Percentiles rank a stretch among this genome's conserved stretches.
phyloP scores from a whole-genome alignment of 2,888 invertebrate genomes.

The Aelia acuminata region DNA sequence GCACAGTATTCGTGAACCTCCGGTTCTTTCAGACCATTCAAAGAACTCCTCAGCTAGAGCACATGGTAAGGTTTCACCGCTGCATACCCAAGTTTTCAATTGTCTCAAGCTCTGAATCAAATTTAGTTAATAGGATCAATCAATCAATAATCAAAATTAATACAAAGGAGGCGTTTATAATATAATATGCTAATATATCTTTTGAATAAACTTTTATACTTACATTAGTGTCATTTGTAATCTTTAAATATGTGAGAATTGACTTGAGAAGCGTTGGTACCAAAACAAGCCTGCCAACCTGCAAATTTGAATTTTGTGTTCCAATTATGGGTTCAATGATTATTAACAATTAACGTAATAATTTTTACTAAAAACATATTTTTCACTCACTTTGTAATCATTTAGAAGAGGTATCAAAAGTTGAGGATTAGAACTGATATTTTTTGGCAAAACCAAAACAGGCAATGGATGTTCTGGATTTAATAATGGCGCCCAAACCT shows the following conservation, averaged over 20 bases:
- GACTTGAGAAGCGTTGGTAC: conserved; percentile 88
- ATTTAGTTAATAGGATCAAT: background rate
- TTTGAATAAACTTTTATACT: conserved; percentile 28
- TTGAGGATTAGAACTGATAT: conserved; percentile 83
- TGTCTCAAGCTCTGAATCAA: conserved; percentile 70
- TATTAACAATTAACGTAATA: too few relatives aligned
- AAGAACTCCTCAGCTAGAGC: conserved; percentile 84
- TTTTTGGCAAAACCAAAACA: conserved; percentile 81
- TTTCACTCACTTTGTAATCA: conserved; percentile 75
- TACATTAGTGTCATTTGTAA: conserved; percentile 64
- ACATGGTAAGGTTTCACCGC: conserved; percentile 85
- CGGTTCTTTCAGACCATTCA: conserved; percentile 74
- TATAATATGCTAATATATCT: too few relatives aligned
- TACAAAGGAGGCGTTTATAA: too few relatives aligned
- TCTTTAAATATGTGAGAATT: conserved; percentile 77
- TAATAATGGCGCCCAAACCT: conserved; percentile 89
- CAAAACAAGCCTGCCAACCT: conserved; percentile 85
- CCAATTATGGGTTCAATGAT: conserved; percentile 51
- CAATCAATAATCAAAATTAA: too few relatives aligned
- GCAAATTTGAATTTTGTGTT: conserved; percentile 66
- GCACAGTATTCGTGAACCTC: conserved; percentile 75
- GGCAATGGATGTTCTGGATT: conserved; percentile 75
- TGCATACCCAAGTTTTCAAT: conserved; percentile 87
- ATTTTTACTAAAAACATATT: too few relatives aligned
- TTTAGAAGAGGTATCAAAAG: conserved; percentile 79